These are phyloP conservation scores for Champsocephalus gunnari DNA, from an alignment of 2,797 vertebrate genomes.

Conservation along the genomic window DNA sequence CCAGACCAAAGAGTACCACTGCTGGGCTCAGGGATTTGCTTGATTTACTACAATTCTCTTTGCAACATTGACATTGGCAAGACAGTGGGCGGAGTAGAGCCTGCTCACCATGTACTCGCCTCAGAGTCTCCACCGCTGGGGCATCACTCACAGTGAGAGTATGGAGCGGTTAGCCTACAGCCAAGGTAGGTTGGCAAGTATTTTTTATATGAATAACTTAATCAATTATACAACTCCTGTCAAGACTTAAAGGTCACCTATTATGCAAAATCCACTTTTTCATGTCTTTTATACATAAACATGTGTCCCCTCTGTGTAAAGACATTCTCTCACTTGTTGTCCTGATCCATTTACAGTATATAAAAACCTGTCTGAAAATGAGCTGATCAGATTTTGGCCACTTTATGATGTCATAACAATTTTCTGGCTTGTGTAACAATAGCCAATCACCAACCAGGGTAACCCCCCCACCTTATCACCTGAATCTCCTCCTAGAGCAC, in stretches of 20 bases:
- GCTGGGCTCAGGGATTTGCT: conserved; percentile 11
- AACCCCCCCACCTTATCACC: too few species aligned
- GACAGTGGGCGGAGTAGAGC: conserved; percentile 24
- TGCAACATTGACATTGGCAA: not conserved
- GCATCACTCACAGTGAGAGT: conserved; percentile 87
- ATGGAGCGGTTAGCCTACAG: conserved; percentile 86
- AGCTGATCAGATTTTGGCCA: too few species aligned
- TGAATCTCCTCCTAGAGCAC: too few species aligned
- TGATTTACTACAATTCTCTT: not conserved
- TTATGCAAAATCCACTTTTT: too few species aligned
- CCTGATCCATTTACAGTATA: too few species aligned
- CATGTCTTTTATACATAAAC: too few species aligned
- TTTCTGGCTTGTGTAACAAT: too few species aligned
- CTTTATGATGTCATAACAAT: too few species aligned
- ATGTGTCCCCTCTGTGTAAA: too few species aligned
- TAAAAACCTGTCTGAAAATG: too few species aligned
- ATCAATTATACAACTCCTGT: not conserved
- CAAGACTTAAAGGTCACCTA: not conserved
- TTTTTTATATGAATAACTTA: not conserved
- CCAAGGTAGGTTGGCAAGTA: conserved; percentile 76
- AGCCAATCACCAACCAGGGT: too few species aligned
- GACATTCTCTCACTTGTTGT: too few species aligned
- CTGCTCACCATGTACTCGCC: conserved; percentile 84
- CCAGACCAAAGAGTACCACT: not conserved
- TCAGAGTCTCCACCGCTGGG: conserved; percentile 88